Evolutionary conservation across 2,888 invertebrate genomes (phyloP).

Genomic region (Catocala nupta): DNA sequence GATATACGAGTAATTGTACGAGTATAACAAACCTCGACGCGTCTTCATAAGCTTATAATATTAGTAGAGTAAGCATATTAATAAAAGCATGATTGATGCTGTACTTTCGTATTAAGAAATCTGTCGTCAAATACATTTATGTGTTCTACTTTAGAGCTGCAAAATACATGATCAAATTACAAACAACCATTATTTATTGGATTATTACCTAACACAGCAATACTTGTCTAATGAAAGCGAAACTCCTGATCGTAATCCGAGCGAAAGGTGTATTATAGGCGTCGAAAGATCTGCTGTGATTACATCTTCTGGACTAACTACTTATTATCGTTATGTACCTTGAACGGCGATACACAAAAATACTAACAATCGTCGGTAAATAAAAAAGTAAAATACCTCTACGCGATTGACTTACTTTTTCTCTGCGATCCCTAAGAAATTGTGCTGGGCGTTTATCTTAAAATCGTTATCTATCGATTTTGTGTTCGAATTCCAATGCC

Average conservation of each 20-base stretch:
- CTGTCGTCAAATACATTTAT: too few species aligned
- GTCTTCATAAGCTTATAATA: too few species aligned
- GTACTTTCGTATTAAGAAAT: too few species aligned
- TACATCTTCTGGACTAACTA: constrained; percentile 29
- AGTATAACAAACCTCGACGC: too few species aligned
- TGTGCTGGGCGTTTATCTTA: too few species aligned
- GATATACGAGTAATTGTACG: too few species aligned
- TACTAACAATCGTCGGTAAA: background rate
- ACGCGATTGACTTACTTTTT: background rate
- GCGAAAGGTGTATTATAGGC: constrained; percentile 41
- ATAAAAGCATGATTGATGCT: too few species aligned
- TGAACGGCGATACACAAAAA: constrained; percentile 22
- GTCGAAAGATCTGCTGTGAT: constrained; percentile 43
- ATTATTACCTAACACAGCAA: constrained; percentile 24
- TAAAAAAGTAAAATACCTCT: constrained; percentile 1
- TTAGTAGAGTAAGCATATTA: too few species aligned
- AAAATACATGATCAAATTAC: background rate
- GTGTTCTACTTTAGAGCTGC: too few species aligned
- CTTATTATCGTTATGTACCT: constrained; percentile 21
- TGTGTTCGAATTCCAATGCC: too few species aligned
- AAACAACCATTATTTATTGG: constrained; percentile 1
- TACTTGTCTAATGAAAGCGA: constrained; percentile 30
- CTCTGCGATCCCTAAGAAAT: background rate
- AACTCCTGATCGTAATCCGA: constrained; percentile 37
- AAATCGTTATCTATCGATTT: too few species aligned